Base-by-base conservation (phyloP, 2,888 invertebrate genomes). In the Stomorhina lunata region DNA sequence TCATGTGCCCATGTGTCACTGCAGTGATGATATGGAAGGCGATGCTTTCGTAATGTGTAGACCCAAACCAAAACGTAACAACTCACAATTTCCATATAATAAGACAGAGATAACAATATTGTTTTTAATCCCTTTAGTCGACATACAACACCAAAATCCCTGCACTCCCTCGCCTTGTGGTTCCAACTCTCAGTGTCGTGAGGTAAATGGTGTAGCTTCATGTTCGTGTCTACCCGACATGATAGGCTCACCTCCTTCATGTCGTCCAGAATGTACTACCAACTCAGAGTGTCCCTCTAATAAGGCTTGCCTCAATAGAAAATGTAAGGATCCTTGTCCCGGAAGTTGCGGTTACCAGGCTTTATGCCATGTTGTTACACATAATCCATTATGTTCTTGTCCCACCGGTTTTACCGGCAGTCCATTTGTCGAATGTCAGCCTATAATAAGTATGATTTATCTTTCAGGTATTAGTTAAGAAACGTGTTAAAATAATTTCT, bases 101-200 rank as follows among this genome's bases (percentile, higher is more conserved):
- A 57, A 20, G 5, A 6, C 34, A 10, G 10, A 43, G 40, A 32
- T 53, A 17, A 55, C 7, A 15, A 57, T n/a, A 50, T 4, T 25
- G 2, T 45, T 57, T 53, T 15, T 32, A 27, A 15, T 45, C 25
- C 29, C 34, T 37, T 68, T 69, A 79, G 55, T 68, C 29, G 68
- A 71, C 76, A 65, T 82, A 84, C 73, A 69, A 10, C 92, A 71
- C 5, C 92, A 84, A 12, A 93, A 93, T 86, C 95, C 95, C 1
- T 95, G 95, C 88, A 92, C 93, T 77, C 94, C 94, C 40, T 93
- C 94, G 25, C 95, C 95, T 0, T 95, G 95, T 88, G 95, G 95
- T 29, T 93, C 94, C 20, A 94, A 95, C 87, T 93, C 94, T 80
- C 90, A 94, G 77, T 95, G 95, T 86, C 92, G 93, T 80, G 93